Percentiles rank a stretch among this genome's conserved stretches.
phyloP scores from a whole-genome alignment of 1,140 invertebrate species.

The Leptinotarsa texana region DNA sequence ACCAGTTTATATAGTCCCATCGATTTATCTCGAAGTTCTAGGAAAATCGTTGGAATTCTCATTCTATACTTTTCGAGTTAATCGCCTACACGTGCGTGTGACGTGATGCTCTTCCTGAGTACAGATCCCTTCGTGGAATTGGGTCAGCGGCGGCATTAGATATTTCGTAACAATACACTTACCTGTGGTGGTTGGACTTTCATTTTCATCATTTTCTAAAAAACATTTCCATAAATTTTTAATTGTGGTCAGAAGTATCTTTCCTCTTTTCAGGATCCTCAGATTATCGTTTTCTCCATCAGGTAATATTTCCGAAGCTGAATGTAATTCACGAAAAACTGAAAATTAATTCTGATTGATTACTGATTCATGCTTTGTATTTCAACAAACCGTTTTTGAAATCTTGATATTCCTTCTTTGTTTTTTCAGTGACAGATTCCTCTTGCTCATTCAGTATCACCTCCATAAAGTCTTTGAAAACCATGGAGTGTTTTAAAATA shows the following conservation, averaged over 20 bases:
- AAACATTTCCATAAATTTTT: constrained; percentile 35
- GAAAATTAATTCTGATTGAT: constrained; percentile 14
- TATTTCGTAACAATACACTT: too few relatives aligned
- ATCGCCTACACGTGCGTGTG: too few relatives aligned
- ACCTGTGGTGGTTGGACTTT: not conserved
- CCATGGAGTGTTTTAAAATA: constrained; percentile 31
- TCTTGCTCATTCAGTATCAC: constrained; percentile 27
- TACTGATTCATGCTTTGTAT: too few relatives aligned
- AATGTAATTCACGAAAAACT: constrained; percentile 41
- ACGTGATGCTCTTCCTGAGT: too few relatives aligned
- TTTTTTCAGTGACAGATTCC: constrained; percentile 22
- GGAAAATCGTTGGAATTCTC: too few relatives aligned
- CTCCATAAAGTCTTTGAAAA: constrained; percentile 35
- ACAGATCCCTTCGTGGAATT: too few relatives aligned
- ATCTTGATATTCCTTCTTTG: constrained; percentile 31
- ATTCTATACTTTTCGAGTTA: too few relatives aligned
- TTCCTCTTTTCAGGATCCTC: constrained; percentile 42
- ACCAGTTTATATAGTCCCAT: too few relatives aligned
- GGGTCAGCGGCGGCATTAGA: too few relatives aligned
- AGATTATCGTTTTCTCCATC: constrained; percentile 19
- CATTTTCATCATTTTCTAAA: constrained; percentile 20
- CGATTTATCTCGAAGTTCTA: too few relatives aligned
- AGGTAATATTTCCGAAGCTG: constrained; percentile 35
- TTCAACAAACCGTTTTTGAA: constrained; percentile 27
- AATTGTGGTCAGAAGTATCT: constrained; percentile 36